phyloP scores from a whole-genome alignment of 2,888 invertebrate species.

The Euphydryas editha region DNA sequence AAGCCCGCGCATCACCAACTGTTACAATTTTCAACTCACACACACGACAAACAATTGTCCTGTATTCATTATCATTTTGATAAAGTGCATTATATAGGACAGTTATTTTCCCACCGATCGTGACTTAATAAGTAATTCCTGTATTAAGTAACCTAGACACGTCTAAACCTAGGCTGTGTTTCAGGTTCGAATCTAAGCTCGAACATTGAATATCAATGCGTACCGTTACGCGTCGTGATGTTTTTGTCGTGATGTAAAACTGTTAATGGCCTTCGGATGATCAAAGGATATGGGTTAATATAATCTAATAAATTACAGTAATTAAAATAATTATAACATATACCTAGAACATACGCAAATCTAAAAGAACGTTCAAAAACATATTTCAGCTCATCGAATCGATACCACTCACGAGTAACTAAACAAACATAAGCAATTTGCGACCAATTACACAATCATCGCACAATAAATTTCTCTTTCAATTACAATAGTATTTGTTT shows the following conservation, averaged over 20 bases:
- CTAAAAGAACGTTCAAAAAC: too few relatives aligned
- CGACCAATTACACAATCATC: too few relatives aligned
- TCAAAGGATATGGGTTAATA: slow-evolving; percentile 17
- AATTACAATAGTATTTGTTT: too few relatives aligned
- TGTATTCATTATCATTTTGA: slow-evolving; percentile 32
- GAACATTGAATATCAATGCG: slow-evolving; percentile 51
- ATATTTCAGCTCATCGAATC: neutral
- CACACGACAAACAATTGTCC: slow-evolving; percentile 3
- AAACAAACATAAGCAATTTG: too few relatives aligned
- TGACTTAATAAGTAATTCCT: slow-evolving; percentile 55
- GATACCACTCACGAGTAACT: too few relatives aligned
- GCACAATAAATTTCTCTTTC: too few relatives aligned
- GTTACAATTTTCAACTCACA: slow-evolving; percentile 1
- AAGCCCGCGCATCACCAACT: neutral
- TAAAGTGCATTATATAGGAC: slow-evolving; percentile 38
- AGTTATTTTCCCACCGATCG: slow-evolving; percentile 54
- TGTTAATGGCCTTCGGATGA: slow-evolving; percentile 30
- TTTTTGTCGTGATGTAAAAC: slow-evolving; percentile 44
- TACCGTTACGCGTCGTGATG: slow-evolving; percentile 62
- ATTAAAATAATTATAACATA: neutral
- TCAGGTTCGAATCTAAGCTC: slow-evolving; percentile 52
- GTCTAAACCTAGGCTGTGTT: slow-evolving; percentile 52
- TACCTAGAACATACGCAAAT: neutral
- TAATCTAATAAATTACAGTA: slow-evolving; percentile 11
- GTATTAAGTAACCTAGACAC: slow-evolving; percentile 52